Base-by-base conservation (phyloP, 1,140 invertebrate genomes). In the Heliothis virescens region DNA sequence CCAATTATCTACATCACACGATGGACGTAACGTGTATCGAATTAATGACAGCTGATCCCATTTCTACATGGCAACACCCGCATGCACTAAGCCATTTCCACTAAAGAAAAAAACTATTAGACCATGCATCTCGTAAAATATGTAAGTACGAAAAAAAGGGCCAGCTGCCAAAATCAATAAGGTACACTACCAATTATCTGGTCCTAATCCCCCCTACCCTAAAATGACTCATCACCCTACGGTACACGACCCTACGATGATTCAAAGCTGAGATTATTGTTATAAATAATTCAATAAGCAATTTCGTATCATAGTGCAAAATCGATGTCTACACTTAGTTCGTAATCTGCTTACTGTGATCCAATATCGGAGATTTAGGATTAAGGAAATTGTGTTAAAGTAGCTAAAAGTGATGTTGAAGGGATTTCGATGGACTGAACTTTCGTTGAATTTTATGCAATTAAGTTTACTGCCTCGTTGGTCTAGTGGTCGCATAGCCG, bases 211-310 rank as follows among this genome's bases (percentile, higher is more conserved):
- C 47, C n/a, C 18, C 7, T 18, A 73, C 75, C 81, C 34, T 82
- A 84, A 86, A 83, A 81, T 84, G 85, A 84, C n/a, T 84, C 85
- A 84, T 79, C 75, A 76, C 83, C 60, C 77, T 55, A 55, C 72
- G 18, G 21, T 60, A 60, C 65, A 63, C 69, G 55, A 74, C 57
- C 71, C 34, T 41, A 41, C 34, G 34, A 41, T 41, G 34, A 60
- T 80, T 69, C 48, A 63, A 77, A 73, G 53, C 50, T 21, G 79
- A 84, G 86, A 86, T 90, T 88, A 85, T 84, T 79, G 71, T 62
- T 83, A 89, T 92, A 92, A 92, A 93, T 92, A 92, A 93, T 91
- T 89, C 87, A 91, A 93, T 91, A 91, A 88, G 85, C 85, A 92
- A 86, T 89, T 86, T 88, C 79, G 83, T 87, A 85, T 81, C 81